Conservation (phyloP, 1,140 invertebrate species). For the Sipha flava region DNA sequence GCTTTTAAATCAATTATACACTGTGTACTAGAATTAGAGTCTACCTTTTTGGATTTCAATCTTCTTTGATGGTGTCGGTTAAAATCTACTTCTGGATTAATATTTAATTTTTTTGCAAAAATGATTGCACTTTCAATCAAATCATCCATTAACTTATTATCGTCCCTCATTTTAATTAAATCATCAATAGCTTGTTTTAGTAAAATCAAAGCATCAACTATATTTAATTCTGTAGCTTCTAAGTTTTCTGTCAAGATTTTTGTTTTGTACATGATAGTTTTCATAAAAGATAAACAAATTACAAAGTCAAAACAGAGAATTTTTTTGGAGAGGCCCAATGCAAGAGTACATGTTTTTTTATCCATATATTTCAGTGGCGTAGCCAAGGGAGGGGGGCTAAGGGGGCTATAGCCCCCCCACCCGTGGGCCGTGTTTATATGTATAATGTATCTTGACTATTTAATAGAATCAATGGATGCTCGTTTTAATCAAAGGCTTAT, state of each 20-base stretch:
- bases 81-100: not conserved
- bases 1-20: not conserved
- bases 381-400: no score
- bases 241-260: not conserved
- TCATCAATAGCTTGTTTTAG: not conserved
- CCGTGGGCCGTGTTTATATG: no score
- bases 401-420: no score
- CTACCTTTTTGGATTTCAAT: not conserved
- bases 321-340: not conserved
- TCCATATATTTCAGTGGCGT: not conserved
- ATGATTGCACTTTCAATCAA: no score
- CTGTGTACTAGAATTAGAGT: not conserved
- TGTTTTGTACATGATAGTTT: not conserved
- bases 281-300: not conserved
- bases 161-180: not conserved
- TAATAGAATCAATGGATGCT: no score
- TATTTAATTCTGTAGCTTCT: not conserved
- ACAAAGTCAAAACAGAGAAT: not conserved
- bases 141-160: no score
- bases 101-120: no score
- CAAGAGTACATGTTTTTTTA: not conserved
- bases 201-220: not conserved
- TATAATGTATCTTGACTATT: no score
- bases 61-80: not conserved
- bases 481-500: no score